A percentile compares a stretch with the other conserved stretches of the same genome.
Conservation (phyloP, 2,797 vertebrate species). For the Lutra lutra region DNA sequence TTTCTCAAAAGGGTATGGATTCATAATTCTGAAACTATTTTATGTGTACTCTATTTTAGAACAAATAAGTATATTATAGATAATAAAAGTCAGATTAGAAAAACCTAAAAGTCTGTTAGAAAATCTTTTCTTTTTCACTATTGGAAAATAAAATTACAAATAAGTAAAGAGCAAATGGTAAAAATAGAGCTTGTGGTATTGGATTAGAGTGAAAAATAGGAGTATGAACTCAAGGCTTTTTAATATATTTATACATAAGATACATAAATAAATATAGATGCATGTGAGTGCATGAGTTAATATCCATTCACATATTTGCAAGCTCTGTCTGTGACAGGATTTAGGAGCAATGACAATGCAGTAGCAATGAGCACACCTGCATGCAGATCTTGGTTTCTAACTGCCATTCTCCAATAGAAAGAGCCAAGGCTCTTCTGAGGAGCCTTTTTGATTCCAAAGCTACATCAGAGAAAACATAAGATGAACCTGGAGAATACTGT, state of each 20-base stretch:
- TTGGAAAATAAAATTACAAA: neutral
- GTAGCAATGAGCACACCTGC: neutral
- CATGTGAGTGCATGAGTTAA: neutral
- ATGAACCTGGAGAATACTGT: neutral
- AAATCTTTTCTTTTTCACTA: neutral
- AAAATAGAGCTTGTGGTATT: neutral
- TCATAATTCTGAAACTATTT: conserved; percentile 11
- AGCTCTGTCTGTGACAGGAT: neutral
- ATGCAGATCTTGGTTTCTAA: neutral
- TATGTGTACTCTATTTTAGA: neutral
- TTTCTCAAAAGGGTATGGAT: neutral
- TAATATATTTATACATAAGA: neutral
- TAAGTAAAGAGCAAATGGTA: neutral
- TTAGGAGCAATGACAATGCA: neutral
- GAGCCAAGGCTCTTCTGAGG: neutral
- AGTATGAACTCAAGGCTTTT: neutral
- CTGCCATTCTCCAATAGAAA: neutral
- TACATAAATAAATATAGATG: neutral
- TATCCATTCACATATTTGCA: neutral
- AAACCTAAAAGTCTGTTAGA: neutral
- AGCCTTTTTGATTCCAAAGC: neutral
- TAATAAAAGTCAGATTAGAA: neutral
- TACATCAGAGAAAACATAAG: neutral
- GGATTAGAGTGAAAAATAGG: neutral
- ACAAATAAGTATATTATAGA: neutral